Evolutionary conservation across 2,797 vertebrate genomes (phyloP).

Genomic region (Choloepus didactylus): DNA sequence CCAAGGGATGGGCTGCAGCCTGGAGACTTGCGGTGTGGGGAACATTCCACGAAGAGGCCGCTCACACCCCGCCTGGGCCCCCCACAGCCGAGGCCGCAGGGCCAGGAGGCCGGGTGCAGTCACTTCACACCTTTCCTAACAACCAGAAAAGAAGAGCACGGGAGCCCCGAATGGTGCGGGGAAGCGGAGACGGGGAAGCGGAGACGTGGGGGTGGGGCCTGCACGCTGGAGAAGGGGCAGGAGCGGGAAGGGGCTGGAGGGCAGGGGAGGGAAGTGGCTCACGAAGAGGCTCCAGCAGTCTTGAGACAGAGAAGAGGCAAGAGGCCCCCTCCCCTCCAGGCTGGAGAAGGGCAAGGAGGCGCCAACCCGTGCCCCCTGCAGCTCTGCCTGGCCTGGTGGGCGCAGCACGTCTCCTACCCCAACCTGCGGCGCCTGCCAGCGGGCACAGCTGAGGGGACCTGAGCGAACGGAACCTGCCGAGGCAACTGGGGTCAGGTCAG

Average conservation of each 20-base stretch:
- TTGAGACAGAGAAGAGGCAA: background rate
- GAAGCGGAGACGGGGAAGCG: background rate
- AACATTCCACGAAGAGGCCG: constrained; percentile 89
- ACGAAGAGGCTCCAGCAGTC: background rate
- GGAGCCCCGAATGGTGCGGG: background rate
- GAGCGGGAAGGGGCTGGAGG: background rate
- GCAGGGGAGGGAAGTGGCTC: background rate
- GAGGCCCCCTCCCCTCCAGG: background rate
- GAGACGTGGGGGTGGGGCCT: background rate
- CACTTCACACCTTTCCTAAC: constrained; percentile 78
- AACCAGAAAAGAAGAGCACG: constrained; percentile 26
- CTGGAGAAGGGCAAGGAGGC: background rate
- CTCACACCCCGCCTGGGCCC: constrained; percentile 76
- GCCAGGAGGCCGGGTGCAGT: constrained; percentile 80
- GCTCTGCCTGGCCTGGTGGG: fast-evolving
- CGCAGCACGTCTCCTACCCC: background rate
- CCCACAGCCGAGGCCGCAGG: background rate
- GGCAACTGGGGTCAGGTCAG: background rate
- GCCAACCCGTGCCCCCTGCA: fast-evolving
- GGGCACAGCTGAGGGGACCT: fast-evolving
- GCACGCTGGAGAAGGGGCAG: background rate
- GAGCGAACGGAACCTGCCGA: fast-evolving
- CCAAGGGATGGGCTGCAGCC: constrained; percentile 95
- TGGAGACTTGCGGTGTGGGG: constrained; percentile 93
- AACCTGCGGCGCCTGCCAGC: fast-evolving